A percentile compares a stretch with the other conserved stretches of the same genome.
Conservation (phyloP, 2,113 vertebrate genomes). For the Diphyllodes magnificus region DNA sequence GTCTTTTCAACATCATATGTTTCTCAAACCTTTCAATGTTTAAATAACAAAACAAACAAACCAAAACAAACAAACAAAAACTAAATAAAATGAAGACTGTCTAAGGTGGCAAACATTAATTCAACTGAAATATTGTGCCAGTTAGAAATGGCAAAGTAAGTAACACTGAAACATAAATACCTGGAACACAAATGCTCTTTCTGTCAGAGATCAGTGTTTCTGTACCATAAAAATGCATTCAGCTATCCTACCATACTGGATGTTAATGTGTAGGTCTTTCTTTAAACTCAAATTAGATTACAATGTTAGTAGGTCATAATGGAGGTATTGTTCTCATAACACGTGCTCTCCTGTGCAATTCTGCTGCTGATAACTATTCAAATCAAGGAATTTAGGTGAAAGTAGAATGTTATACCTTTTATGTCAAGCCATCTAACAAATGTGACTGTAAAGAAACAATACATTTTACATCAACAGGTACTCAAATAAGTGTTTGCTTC, state of each 20-base stretch:
- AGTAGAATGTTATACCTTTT: not conserved
- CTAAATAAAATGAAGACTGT: not conserved
- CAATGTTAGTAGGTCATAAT: slow-evolving; percentile 43
- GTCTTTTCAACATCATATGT: not conserved
- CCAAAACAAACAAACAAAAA: not conserved
- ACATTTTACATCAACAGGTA: not conserved
- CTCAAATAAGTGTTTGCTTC: not conserved
- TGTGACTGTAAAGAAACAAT: not conserved
- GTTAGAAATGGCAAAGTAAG: not conserved
- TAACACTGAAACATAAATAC: not conserved
- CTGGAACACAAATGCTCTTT: not conserved
- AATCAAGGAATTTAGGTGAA: not conserved
- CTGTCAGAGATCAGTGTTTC: not conserved
- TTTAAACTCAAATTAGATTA: slow-evolving; percentile 35
- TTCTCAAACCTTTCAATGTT: not conserved
- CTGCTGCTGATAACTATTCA: slow-evolving; percentile 10
- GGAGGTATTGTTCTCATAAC: slow-evolving; percentile 24
- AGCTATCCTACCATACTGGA: not conserved
- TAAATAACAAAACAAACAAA: not conserved
- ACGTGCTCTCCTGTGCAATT: not conserved
- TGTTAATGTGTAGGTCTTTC: not conserved
- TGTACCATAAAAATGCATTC: not conserved
- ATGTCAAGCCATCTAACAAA: not conserved
- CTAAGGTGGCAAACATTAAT: not conserved
- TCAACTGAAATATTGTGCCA: not conserved